Conservation (phyloP, 1,140 invertebrate genomes). For the Subanguina moxae region DNA sequence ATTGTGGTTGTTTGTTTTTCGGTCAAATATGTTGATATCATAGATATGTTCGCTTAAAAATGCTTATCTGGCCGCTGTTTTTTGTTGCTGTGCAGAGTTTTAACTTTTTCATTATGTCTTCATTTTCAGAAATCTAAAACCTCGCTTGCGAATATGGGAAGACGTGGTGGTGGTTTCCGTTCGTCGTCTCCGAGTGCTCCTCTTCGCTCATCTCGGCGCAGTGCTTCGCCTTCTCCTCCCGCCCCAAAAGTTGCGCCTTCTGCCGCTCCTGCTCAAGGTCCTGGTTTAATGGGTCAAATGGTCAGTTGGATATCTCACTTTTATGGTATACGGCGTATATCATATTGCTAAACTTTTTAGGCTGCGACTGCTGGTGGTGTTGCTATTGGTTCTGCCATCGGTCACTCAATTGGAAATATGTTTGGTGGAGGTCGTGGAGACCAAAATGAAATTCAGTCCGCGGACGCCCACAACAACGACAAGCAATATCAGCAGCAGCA, state of each 20-base stretch:
- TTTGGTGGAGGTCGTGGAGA: constrained; percentile 33
- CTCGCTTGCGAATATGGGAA: no score
- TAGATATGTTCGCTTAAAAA: no score
- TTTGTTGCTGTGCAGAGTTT: no score
- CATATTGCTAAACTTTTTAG: constrained; percentile 6
- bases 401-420: constrained; percentile 46
- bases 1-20: no score
- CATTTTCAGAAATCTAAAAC: no score
- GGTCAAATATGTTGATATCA: no score
- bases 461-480: background rate
- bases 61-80: no score
- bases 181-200: background rate
- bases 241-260: constrained; percentile 34
- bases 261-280: constrained; percentile 40
- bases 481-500: constrained; percentile 29
- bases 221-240: constrained; percentile 29
- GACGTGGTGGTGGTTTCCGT: background rate
- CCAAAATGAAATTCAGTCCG: constrained; percentile 18
- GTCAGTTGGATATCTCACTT: background rate
- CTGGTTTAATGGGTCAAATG: constrained; percentile 58
- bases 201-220: constrained; percentile 16
- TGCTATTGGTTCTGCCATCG: constrained; percentile 59
- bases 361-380: constrained; percentile 60
- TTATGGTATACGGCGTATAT: background rate
- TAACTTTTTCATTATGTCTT: no score